Base-by-base conservation (phyloP, 2,113 vertebrate species). In the Caracal caracal region DNA sequence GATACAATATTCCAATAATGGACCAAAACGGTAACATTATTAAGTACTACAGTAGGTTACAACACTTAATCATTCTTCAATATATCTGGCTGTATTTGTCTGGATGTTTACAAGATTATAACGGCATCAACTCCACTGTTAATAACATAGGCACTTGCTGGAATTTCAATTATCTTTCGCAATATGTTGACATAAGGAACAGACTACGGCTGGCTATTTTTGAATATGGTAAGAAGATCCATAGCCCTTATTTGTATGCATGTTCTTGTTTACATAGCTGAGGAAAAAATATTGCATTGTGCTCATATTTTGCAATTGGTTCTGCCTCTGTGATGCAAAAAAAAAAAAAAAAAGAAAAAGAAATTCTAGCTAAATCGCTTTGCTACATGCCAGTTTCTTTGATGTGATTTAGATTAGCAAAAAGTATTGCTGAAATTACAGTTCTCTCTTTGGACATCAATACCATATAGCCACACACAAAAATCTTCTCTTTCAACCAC, bases 41-140 rank as follows among this genome's bases (percentile, higher is more conserved):
- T 94, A 98, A 97, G 93, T 90, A 79, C 70, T 90, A 68, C 53
- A 78, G 93, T 93, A 82, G 71, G 96, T 93, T 95, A 88, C 89
- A 97, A 93, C 94, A 96, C 95, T 98, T 96, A 92, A 97, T 96
- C 97, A 97, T 93, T 93, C 96, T 96, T 95, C 92, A 96, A 51
- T 91, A 65, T 33, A 6, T 85, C 93, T 61, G 79, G 73, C 88
- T 68, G 35, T 43, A 97, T 97, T 93, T 10, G 0, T 96, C 88
- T 93, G 81, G 94, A 97, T 96, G 43, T 63, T 97, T 93, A 97
- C 96, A 98, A 40, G 93, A 92, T 96, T 97, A 95, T 97, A 98
- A 97, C 95, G 95, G 84, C 93, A 97, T 94, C 90, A 96, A 87
- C 87, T 96, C 86, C 75, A 95, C 79, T 33, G 93, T 90, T 88